Percentiles rank a stretch among this genome's conserved stretches.
Evolutionary conservation across 2,888 invertebrate species (phyloP).

Genomic region (Hirudinaria manillensis): DNA sequence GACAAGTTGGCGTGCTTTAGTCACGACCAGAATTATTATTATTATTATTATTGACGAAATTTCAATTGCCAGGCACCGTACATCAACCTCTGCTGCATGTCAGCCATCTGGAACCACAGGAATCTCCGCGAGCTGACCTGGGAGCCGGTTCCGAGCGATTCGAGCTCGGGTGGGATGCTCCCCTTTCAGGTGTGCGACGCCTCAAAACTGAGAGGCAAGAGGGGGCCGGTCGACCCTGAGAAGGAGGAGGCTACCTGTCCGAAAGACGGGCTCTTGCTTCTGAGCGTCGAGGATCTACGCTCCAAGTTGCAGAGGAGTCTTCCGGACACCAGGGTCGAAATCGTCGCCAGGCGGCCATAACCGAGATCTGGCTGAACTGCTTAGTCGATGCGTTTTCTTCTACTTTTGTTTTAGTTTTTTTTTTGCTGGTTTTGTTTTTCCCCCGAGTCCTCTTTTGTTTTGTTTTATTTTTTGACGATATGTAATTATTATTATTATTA

Average conservation of each 20-base stretch:
- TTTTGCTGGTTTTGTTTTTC: too few species aligned
- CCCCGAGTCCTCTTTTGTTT: too few species aligned
- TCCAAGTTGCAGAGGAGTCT: neutral
- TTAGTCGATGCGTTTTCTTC: neutral
- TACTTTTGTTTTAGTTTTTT: neutral
- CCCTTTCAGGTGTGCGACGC: neutral
- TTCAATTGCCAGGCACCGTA: neutral
- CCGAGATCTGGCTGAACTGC: neutral
- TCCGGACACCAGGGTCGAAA: neutral
- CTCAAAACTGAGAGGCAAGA: neutral
- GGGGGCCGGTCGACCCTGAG: neutral
- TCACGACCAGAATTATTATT: neutral
- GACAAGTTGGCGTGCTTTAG: too few species aligned
- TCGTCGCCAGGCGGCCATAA: neutral
- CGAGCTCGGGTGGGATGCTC: neutral
- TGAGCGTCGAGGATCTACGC: neutral
- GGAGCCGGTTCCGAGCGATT: neutral
- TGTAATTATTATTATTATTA: too few species aligned
- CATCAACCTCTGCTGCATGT: constrained; percentile 12
- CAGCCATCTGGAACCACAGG: neutral
- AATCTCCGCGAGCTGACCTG: neutral
- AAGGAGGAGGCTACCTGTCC: neutral
- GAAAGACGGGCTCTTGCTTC: neutral
- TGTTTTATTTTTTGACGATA: too few species aligned
- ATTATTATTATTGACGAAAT: neutral